A percentile compares a stretch with the other conserved stretches of the same genome.
Conservation (phyloP, 2,888 invertebrate species). For the Melipona bicolor region DNA sequence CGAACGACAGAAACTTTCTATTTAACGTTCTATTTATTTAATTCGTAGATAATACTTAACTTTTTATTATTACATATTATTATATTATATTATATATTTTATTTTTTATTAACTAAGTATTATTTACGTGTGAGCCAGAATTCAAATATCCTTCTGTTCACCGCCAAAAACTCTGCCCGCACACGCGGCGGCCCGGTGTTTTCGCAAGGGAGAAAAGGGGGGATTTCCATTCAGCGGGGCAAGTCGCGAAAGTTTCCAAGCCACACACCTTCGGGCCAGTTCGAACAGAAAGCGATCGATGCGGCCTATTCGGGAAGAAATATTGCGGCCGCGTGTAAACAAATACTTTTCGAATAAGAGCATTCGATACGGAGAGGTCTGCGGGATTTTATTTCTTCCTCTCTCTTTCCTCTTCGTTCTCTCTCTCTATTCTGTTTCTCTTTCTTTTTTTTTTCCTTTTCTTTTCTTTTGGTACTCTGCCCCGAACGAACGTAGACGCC, state of each 20-base stretch:
- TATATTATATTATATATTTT: no score
- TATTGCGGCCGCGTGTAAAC: conserved; percentile 57
- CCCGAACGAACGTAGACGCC: conserved; percentile 16
- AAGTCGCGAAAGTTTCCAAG: conserved; percentile 13
- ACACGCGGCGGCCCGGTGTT: not conserved
- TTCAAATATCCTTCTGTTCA: no score
- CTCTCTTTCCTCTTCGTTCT: no score
- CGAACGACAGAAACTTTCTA: no score
- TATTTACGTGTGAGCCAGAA: no score
- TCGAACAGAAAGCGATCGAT: conserved; percentile 30
- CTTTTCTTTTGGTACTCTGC: not conserved
- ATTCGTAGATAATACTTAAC: no score
- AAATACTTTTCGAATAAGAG: conserved; percentile 60
- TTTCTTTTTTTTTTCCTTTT: no score
- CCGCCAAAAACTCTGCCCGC: not conserved
- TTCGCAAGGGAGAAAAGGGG: not conserved
- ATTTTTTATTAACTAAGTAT: no score
- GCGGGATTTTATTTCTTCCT: conserved; percentile 25
- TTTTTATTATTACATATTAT: no score
- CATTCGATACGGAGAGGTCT: conserved; percentile 28
- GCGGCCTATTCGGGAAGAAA: conserved; percentile 41
- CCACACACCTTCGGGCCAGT: not conserved
- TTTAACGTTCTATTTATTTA: no score
- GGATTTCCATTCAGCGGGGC: not conserved
- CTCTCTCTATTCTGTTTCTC: not conserved